Evolutionary conservation across 2,797 vertebrate genomes (phyloP).

Genomic region (Cynodonichthys magdalenae): DNA sequence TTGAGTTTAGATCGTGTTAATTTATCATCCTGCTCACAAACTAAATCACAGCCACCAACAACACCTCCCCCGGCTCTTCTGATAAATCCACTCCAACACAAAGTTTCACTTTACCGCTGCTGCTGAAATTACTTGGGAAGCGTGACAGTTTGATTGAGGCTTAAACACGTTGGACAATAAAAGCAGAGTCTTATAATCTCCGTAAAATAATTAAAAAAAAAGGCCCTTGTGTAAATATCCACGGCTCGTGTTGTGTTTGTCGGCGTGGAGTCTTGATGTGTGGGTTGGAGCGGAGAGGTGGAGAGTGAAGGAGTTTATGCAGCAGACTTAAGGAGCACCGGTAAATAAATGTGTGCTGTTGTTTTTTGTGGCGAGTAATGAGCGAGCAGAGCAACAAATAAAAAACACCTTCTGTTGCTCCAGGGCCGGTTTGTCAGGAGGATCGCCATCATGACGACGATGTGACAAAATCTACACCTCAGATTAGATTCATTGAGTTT

Average conservation of each 20-base stretch:
- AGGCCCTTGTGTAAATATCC: neutral
- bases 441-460: neutral
- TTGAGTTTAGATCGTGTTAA: constrained; percentile 49
- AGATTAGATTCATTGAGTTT: too few relatives aligned
- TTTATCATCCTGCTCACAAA: constrained; percentile 43
- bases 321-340: constrained; percentile 10
- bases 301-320: constrained; percentile 28
- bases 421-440: neutral
- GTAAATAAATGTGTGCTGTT: constrained; percentile 11
- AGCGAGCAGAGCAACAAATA: neutral
- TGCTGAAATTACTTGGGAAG: neutral
- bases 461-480: too few relatives aligned
- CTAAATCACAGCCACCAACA: constrained; percentile 8
- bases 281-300: constrained; percentile 27
- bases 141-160: constrained; percentile 4
- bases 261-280: constrained; percentile 10
- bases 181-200: neutral
- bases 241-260: neutral
- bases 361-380: constrained; percentile 10
- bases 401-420: neutral
- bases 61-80: neutral
- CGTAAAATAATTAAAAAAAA: neutral
- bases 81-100: neutral
- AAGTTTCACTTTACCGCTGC: neutral
- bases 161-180: constrained; percentile 5